Conservation (phyloP, 2,888 invertebrate genomes). For the Macrophya annulata region DNA sequence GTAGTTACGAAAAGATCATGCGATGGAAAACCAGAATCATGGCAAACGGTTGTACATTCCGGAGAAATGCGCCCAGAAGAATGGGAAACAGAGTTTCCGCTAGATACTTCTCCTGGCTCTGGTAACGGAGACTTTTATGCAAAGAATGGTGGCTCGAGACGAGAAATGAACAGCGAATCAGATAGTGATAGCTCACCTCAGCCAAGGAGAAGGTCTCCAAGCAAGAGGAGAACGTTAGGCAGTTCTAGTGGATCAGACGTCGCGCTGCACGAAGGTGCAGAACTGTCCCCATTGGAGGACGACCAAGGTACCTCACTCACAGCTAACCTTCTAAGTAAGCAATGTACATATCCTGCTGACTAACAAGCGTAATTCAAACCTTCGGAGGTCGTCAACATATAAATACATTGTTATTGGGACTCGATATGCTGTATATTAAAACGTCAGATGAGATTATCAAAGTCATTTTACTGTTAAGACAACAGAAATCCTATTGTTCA, state of each 20-base stretch:
- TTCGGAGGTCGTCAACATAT: constrained; percentile 44
- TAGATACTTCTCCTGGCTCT: constrained; percentile 76
- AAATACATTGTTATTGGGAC: constrained; percentile 26
- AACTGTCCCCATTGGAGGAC: constrained; percentile 82
- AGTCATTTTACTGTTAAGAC: not conserved
- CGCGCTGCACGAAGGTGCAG: constrained; percentile 85
- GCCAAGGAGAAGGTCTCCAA: constrained; percentile 71
- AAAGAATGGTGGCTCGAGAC: constrained; percentile 73
- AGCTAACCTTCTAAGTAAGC: constrained; percentile 79
- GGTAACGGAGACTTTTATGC: constrained; percentile 73
- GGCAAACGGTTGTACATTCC: constrained; percentile 66
- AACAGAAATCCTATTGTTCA: not conserved
- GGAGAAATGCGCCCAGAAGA: constrained; percentile 67
- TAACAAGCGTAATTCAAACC: constrained; percentile 39
- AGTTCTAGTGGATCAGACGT: constrained; percentile 85
- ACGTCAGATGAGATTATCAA: not conserved
- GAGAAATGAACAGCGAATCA: constrained; percentile 75
- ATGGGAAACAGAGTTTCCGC: constrained; percentile 75
- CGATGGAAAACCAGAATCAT: constrained; percentile 67
- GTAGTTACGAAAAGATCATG: constrained; percentile 62
- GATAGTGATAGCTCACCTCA: constrained; percentile 76
- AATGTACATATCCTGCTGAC: constrained; percentile 77
- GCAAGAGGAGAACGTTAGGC: constrained; percentile 81
- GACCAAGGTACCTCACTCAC: constrained; percentile 83
- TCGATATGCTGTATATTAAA: constrained; percentile 39